A percentile compares a stretch with the other conserved stretches of the same genome.
Evolutionary conservation across 1,140 invertebrate species (phyloP).

Genomic region (Drosophila watanabei): DNA sequence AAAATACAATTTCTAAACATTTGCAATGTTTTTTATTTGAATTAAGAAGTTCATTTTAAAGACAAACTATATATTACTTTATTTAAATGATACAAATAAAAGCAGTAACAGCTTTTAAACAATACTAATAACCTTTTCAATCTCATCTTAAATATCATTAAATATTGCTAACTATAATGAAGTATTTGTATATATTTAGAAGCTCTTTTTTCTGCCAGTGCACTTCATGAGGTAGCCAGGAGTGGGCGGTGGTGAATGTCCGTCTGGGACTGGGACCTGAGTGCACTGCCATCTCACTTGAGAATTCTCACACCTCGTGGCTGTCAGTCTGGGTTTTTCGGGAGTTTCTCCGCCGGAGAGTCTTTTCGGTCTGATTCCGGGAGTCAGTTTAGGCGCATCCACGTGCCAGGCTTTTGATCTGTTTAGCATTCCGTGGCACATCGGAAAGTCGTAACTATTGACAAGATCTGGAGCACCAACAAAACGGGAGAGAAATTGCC

Average conservation of each 20-base stretch:
- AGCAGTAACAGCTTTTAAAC: background rate
- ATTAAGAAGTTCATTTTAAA: background rate
- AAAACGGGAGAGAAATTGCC: slow-evolving; percentile 22
- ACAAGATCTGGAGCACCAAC: slow-evolving; percentile 62
- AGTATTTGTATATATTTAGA: background rate
- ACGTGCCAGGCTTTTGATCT: slow-evolving; percentile 77
- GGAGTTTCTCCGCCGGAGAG: slow-evolving; percentile 4
- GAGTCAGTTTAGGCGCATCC: slow-evolving; percentile 33
- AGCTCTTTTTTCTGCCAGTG: slow-evolving; percentile 5
- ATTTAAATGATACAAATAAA: background rate
- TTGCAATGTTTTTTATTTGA: background rate
- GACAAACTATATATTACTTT: background rate
- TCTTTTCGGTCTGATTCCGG: background rate
- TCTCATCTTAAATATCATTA: too few relatives aligned
- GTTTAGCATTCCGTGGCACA: slow-evolving; percentile 79
- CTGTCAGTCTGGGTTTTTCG: slow-evolving; percentile 35
- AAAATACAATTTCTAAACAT: background rate
- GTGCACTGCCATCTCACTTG: slow-evolving; percentile 73
- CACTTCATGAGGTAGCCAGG: background rate
- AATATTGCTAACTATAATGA: background rate
- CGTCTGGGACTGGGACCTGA: slow-evolving; percentile 38
- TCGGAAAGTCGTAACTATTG: slow-evolving; percentile 80
- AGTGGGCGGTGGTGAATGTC: slow-evolving; percentile 13
- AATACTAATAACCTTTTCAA: background rate
- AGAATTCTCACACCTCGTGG: slow-evolving; percentile 75